Conservation (phyloP, 2,113 vertebrate genomes). For the Lepus americanus region DNA sequence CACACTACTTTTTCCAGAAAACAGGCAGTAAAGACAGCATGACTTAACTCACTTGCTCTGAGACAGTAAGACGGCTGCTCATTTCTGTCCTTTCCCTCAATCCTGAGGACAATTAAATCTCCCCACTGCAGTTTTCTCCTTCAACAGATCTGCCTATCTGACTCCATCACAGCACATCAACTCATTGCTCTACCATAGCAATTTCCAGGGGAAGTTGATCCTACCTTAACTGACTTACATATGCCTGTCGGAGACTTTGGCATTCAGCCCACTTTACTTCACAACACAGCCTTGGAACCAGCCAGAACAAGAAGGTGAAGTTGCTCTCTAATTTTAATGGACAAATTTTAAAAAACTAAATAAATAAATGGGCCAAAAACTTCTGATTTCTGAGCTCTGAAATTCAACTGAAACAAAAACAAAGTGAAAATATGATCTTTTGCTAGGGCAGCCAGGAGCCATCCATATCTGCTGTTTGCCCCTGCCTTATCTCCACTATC, state of each 20-base stretch:
- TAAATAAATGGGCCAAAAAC: neutral
- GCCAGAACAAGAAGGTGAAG: neutral
- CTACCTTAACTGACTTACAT: neutral
- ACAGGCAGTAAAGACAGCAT: neutral
- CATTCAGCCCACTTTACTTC: rapidly evolving
- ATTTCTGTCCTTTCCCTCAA: conserved; percentile 53
- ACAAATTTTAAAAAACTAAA: neutral
- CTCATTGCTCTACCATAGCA: neutral
- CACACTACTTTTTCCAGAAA: neutral
- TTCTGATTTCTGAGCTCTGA: neutral
- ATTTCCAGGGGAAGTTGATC: neutral
- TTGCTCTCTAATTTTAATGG: neutral
- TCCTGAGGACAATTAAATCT: conserved; percentile 63
- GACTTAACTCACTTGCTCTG: neutral
- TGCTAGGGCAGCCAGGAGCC: neutral
- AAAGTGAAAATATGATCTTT: neutral
- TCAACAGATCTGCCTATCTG: neutral
- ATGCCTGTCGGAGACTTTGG: neutral
- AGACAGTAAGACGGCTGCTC: neutral
- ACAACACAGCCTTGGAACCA: neutral
- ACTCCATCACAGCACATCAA: neutral
- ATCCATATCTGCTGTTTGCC: neutral
- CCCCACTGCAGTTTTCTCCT: conserved; percentile 16
- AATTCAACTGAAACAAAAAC: neutral
- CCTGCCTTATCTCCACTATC: too few species aligned